phyloP scores from a whole-genome alignment of 1,140 invertebrate genomes.

The Cephus cinctus region DNA sequence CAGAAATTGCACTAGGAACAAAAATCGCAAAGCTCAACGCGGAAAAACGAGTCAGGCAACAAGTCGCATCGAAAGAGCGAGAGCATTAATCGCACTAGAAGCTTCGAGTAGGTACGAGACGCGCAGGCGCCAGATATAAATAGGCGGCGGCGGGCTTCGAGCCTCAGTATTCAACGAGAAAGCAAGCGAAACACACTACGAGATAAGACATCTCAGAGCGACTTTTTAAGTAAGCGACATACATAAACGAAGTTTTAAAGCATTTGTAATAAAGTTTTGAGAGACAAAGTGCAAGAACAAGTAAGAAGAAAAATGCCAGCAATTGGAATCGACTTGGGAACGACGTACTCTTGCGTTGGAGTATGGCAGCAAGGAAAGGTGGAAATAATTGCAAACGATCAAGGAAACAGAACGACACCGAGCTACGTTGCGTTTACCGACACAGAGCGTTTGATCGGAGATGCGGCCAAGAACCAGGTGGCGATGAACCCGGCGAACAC shows the following conservation, averaged over 20 bases:
- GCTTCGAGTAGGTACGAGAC: neutral
- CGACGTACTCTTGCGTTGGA: neutral
- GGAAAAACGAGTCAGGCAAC: no score
- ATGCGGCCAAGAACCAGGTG: constrained; percentile 71
- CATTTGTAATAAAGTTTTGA: neutral
- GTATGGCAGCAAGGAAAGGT: constrained; percentile 75
- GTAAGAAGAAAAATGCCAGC: constrained; percentile 1
- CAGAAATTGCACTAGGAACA: no score
- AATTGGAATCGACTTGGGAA: constrained; percentile 3
- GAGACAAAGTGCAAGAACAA: neutral
- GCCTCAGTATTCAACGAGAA: constrained; percentile 1
- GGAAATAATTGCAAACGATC: no score
- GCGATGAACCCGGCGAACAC: constrained; percentile 71
- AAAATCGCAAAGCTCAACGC: no score
- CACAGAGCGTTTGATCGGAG: no score
- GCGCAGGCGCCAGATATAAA: neutral
- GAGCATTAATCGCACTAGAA: no score
- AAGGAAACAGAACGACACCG: constrained; percentile 89
- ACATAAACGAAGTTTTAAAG: neutral
- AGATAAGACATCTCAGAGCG: neutral
- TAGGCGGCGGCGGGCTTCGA: neutral
- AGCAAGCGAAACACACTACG: neutral
- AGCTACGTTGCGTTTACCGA: constrained; percentile 86
- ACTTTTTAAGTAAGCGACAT: neutral
- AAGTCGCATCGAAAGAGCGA: no score